Evolutionary conservation across 2,113 vertebrate genomes (phyloP).

Genomic region (Podarcis muralis): DNA sequence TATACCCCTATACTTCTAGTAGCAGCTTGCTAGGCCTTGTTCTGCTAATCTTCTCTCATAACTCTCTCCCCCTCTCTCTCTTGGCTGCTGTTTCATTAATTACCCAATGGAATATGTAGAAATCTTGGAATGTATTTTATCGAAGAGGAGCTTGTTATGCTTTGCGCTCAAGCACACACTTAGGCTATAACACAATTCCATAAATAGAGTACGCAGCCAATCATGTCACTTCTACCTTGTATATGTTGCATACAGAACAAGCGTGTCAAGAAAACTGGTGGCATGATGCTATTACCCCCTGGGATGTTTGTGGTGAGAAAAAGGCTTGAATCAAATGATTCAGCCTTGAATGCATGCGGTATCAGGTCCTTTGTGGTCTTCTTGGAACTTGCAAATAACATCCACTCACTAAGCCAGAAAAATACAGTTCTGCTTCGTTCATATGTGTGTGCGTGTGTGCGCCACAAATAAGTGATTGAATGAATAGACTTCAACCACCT

Average conservation of each 20-base stretch:
- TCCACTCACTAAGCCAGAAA: neutral
- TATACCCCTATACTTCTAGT: neutral
- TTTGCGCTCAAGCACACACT: neutral
- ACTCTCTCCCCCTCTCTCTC: neutral
- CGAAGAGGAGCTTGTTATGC: neutral
- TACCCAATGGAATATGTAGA: neutral
- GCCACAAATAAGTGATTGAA: neutral
- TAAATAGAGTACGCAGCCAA: neutral
- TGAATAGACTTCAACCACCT: slow-evolving; percentile 1
- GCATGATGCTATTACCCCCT: neutral
- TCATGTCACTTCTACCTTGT: neutral
- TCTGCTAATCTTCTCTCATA: slow-evolving; percentile 14
- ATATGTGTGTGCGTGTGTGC: no score
- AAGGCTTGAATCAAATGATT: neutral
- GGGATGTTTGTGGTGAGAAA: neutral
- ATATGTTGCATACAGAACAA: neutral
- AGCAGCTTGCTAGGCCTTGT: neutral
- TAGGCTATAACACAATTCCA: neutral
- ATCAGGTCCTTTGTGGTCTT: neutral
- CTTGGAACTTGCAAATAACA: neutral
- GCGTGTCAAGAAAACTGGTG: slow-evolving; percentile 3
- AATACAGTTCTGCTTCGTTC: slow-evolving; percentile 11
- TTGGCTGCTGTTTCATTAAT: slow-evolving; percentile 20
- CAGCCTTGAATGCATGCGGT: neutral
- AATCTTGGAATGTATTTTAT: neutral